Percentiles rank a stretch among this genome's conserved stretches.
Conservation (phyloP, 2,888 invertebrate species). For the Gryllus longicercus region DNA sequence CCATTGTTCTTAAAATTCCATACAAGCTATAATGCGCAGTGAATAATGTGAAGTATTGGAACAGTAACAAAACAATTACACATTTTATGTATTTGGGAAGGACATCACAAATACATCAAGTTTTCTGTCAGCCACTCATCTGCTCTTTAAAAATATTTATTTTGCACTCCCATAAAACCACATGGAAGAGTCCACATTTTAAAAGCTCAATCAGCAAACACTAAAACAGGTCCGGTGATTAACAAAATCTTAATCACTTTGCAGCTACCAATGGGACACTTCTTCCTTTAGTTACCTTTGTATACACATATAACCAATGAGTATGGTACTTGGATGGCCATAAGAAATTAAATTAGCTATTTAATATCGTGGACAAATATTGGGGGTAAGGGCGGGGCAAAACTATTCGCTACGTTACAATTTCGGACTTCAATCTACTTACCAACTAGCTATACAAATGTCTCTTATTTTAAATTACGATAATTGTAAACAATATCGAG, state of each 20-base stretch:
- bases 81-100: not conserved
- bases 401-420: conserved; percentile 32
- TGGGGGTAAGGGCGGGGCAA: conserved; percentile 27
- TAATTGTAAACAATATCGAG: conserved; percentile 36
- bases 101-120: not conserved
- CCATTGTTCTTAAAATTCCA: conserved; percentile 7
- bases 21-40: not conserved
- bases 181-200: conserved; percentile 17
- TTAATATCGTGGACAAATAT: conserved; percentile 31
- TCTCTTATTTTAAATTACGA: conserved; percentile 33
- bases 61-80: conserved; percentile 7
- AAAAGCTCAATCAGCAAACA: conserved; percentile 17
- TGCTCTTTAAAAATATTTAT: conserved; percentile 11
- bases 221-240: conserved; percentile 1
- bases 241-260: conserved; percentile 9
- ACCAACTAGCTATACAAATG: conserved; percentile 37
- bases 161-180: conserved; percentile 17
- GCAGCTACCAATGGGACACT: conserved; percentile 17
- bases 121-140: conserved; percentile 17
- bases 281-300: conserved; percentile 9
- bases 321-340: conserved; percentile 19
- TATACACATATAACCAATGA: conserved; percentile 20
- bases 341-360: conserved; percentile 22
- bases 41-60: not conserved
- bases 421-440: conserved; percentile 32